phyloP scores from a whole-genome alignment of 2,797 vertebrate species.

The Thunnus albacares region DNA sequence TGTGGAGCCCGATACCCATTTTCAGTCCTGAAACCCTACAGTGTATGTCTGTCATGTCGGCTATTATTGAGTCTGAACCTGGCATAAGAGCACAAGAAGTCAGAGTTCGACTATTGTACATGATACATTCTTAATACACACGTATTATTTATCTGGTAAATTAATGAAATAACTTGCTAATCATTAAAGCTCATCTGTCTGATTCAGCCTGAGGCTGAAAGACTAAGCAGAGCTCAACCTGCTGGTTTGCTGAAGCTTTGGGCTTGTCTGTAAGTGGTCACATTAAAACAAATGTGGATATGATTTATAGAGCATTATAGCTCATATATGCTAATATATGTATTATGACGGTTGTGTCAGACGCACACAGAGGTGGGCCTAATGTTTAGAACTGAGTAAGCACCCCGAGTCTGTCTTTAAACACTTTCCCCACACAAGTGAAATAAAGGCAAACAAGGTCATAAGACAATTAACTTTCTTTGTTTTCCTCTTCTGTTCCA shows the following conservation, averaged over 20 bases:
- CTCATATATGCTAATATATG: neutral
- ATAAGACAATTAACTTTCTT: conserved; percentile 70
- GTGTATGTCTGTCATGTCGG: too few species aligned
- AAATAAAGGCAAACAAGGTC: conserved; percentile 76
- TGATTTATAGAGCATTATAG: neutral
- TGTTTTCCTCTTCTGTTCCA: conserved; percentile 56
- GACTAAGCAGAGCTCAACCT: neutral
- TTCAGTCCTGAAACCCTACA: too few species aligned
- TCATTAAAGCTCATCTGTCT: conserved; percentile 17
- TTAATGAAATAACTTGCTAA: neutral
- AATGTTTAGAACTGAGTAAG: conserved; percentile 20
- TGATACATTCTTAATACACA: too few species aligned
- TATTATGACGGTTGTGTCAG: conserved; percentile 10
- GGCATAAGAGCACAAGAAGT: too few species aligned
- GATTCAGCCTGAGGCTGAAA: conserved; percentile 10
- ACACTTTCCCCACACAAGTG: conserved; percentile 40
- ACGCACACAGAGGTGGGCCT: conserved; percentile 10
- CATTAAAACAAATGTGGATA: neutral
- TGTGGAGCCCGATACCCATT: too few species aligned
- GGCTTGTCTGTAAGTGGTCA: neutral
- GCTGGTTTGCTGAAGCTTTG: conserved; percentile 1
- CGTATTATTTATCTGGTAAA: conserved; percentile 2
- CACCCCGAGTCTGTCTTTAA: conserved; percentile 22
- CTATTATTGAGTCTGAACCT: too few species aligned
- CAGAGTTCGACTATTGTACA: too few species aligned